A percentile compares a stretch with the other conserved stretches of the same genome.
Evolutionary conservation across 2,797 vertebrate genomes (phyloP).

Genomic region (Danio albolineatus): DNA sequence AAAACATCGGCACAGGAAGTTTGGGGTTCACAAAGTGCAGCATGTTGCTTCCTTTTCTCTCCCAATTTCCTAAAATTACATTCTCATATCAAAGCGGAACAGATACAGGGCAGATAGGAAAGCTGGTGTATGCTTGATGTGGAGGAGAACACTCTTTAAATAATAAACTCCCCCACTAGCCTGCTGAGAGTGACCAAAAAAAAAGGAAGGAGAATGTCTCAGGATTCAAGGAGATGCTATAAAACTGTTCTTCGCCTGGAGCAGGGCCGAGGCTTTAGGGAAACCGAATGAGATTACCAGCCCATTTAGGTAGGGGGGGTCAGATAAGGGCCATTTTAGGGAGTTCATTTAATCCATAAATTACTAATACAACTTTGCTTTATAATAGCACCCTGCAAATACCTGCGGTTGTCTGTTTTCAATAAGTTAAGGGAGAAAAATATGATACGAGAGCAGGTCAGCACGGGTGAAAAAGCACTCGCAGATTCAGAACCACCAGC

Average conservation of each 20-base stretch:
- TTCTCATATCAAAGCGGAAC: conserved; percentile 62
- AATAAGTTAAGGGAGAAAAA: conserved; percentile 48
- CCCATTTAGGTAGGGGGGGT: conserved; percentile 51
- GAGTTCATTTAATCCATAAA: conserved; percentile 63
- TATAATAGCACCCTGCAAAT: conserved; percentile 44
- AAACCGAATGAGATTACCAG: conserved; percentile 63
- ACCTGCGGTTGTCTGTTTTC: conserved; percentile 51
- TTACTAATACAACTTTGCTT: conserved; percentile 53
- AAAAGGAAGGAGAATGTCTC: conserved; percentile 44
- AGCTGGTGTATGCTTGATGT: conserved; percentile 59
- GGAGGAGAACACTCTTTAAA: conserved; percentile 64
- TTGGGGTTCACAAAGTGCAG: conserved; percentile 64
- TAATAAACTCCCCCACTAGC: conserved; percentile 63
- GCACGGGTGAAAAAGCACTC: conserved; percentile 38
- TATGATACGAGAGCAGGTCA: conserved; percentile 50
- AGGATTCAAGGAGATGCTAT: conserved; percentile 56
- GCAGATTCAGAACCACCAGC: conserved; percentile 28
- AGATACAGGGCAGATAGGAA: conserved; percentile 62
- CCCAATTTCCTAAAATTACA: conserved; percentile 64
- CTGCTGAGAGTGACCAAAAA: conserved; percentile 41
- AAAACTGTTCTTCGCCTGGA: conserved; percentile 55
- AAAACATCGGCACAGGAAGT: conserved; percentile 62
- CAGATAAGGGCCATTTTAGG: conserved; percentile 52
- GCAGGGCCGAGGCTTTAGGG: conserved; percentile 48
- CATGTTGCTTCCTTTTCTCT: conserved; percentile 60